A percentile compares a stretch with the other conserved stretches of the same genome.
Evolutionary conservation across 1,140 invertebrate genomes (phyloP).

Genomic region (Drosophila pruinosa): DNA sequence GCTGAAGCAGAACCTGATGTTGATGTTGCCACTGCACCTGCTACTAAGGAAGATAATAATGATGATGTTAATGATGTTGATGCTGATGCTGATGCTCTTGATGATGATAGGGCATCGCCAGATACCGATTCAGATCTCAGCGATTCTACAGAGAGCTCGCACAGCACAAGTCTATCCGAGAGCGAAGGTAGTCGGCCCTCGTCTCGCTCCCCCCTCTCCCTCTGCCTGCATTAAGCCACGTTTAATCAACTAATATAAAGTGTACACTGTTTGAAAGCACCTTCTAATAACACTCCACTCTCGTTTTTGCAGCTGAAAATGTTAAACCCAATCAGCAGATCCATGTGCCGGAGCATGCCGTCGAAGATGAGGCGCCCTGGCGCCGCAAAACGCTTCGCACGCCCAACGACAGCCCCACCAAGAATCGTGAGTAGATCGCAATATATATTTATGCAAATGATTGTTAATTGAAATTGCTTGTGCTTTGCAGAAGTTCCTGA

Average conservation of each 20-base stretch:
- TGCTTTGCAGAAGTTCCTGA: constrained; percentile 81
- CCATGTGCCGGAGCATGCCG: constrained; percentile 55
- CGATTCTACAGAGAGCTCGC: constrained; percentile 82
- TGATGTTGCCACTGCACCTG: constrained; percentile 14
- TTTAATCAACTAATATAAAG: constrained; percentile 11
- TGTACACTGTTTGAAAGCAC: background rate
- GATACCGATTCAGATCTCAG: constrained; percentile 80
- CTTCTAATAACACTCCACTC: constrained; percentile 1
- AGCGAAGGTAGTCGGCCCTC: constrained; percentile 64
- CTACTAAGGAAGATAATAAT: constrained; percentile 31
- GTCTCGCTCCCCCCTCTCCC: constrained; percentile 2
- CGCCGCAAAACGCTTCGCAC: constrained; percentile 73
- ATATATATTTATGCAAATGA: background rate
- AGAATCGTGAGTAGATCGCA: constrained; percentile 72
- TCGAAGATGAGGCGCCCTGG: constrained; percentile 81
- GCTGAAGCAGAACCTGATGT: constrained; percentile 19
- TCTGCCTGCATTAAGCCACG: constrained; percentile 29
- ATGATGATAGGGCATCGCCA: constrained; percentile 26
- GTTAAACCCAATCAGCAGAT: constrained; percentile 67
- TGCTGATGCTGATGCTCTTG: constrained; percentile 51
- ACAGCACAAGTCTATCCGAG: constrained; percentile 79
- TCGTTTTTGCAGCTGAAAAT: constrained; percentile 63
- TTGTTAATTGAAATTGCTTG: background rate
- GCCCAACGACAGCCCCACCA: constrained; percentile 81
- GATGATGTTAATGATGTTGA: constrained; percentile 33